These are phyloP conservation scores for Conopomorpha cramerella DNA, from an alignment of 1,140 invertebrate genomes.

Conservation along the genomic window DNA sequence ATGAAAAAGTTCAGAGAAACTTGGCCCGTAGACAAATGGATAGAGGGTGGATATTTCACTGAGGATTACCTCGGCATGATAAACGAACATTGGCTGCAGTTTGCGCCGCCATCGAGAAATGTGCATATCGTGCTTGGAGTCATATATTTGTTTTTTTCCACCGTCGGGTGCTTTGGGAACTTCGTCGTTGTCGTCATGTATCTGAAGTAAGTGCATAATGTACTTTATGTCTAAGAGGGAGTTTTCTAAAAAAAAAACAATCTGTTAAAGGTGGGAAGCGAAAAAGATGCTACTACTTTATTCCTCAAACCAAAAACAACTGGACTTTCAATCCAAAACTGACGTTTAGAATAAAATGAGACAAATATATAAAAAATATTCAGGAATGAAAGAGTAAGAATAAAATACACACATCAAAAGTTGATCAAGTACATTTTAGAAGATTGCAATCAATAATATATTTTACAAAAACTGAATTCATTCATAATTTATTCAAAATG, in stretches of 20 bases:
- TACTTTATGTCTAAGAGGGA: neutral
- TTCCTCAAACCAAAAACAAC: too few relatives aligned
- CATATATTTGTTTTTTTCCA: slow-evolving; percentile 64
- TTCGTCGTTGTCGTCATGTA: slow-evolving; percentile 69
- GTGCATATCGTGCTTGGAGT: slow-evolving; percentile 62
- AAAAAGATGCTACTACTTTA: too few relatives aligned
- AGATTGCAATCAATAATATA: too few relatives aligned
- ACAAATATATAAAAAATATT: too few relatives aligned
- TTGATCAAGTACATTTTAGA: too few relatives aligned
- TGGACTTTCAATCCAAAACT: too few relatives aligned
- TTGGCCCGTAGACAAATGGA: slow-evolving; percentile 60
- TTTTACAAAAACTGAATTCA: too few relatives aligned
- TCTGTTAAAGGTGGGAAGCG: too few relatives aligned
- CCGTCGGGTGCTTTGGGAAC: slow-evolving; percentile 68
- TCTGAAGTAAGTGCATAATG: slow-evolving; percentile 58
- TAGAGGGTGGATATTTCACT: slow-evolving; percentile 52
- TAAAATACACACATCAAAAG: too few relatives aligned
- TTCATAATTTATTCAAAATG: too few relatives aligned
- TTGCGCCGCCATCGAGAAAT: slow-evolving; percentile 57
- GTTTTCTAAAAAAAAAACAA: too few relatives aligned
- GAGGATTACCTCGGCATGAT: slow-evolving; percentile 64
- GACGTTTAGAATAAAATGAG: too few relatives aligned
- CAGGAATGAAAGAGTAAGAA: neutral
- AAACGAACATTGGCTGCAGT: slow-evolving; percentile 70
- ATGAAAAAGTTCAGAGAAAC: slow-evolving; percentile 30